Conservation (phyloP, 1,140 invertebrate species). For the Diplogasteroides magnus region DNA sequence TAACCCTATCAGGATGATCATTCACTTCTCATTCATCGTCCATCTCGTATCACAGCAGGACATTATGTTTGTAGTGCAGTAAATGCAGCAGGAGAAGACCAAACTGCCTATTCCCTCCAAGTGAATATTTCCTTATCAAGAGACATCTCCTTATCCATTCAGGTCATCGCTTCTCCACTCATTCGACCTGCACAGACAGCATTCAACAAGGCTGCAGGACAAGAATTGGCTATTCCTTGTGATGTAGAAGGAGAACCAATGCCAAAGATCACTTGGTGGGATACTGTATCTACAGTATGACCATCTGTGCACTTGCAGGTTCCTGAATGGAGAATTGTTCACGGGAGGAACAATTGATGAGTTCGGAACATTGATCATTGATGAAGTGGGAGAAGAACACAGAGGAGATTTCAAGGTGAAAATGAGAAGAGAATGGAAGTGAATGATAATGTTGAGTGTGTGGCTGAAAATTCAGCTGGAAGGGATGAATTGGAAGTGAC, state of each 20-base stretch:
- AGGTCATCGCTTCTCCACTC: conserved; percentile 33
- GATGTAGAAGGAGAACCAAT: conserved; percentile 41
- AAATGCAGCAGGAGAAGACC: conserved; percentile 53
- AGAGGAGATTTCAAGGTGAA: conserved; percentile 37
- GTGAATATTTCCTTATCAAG: neutral
- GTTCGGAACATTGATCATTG: conserved; percentile 40
- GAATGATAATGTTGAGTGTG: conserved; percentile 19
- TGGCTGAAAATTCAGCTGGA: conserved; percentile 44
- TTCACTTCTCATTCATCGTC: conserved; percentile 57
- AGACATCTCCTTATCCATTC: conserved; percentile 16
- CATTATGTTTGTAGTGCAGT: conserved; percentile 56
- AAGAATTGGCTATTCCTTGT: conserved; percentile 41
- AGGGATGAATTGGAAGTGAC: conserved; percentile 38
- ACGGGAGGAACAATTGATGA: conserved; percentile 36
- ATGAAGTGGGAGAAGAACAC: conserved; percentile 40
- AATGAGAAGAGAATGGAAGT: neutral
- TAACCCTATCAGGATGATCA: conserved; percentile 53
- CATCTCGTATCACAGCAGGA: conserved; percentile 55
- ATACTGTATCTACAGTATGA: too few relatives aligned
- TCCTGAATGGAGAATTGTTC: conserved; percentile 29
- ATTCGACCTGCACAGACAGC: conserved; percentile 39
- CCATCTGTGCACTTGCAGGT: conserved; percentile 31
- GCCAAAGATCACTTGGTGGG: conserved; percentile 43
- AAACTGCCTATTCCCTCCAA: neutral
- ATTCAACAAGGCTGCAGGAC: conserved; percentile 43